phyloP scores from a whole-genome alignment of 2,797 vertebrate species.

The Mionectes olivaceus region DNA sequence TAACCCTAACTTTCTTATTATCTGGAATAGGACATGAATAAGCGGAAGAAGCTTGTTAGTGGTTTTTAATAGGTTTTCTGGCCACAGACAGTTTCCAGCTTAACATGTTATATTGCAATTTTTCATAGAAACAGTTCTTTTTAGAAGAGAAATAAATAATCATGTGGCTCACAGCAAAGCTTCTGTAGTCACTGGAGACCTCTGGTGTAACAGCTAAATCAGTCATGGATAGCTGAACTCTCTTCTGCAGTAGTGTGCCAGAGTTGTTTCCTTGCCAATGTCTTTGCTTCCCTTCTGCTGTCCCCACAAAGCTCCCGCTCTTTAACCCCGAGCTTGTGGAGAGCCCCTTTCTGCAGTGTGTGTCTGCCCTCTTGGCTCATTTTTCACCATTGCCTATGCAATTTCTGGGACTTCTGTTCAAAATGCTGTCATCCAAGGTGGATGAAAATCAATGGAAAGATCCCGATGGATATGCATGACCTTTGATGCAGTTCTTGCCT shows the following conservation, averaged over 20 bases:
- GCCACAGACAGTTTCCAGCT: neutral
- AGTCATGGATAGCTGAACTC: conserved; percentile 43
- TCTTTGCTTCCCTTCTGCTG: conserved; percentile 11
- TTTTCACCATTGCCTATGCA: neutral
- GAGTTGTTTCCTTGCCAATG: conserved; percentile 28
- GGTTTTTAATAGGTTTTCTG: conserved; percentile 40
- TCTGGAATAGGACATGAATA: neutral
- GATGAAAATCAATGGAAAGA: neutral
- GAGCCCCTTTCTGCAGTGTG: neutral
- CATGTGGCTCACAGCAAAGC: conserved; percentile 13
- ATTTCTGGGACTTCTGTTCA: neutral
- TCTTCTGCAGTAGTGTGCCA: conserved; percentile 9
- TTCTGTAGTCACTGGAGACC: conserved; percentile 33
- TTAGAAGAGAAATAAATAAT: conserved; percentile 42
- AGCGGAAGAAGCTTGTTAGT: conserved; percentile 21
- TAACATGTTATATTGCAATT: conserved; percentile 20
- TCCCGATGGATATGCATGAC: neutral
- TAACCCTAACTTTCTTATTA: conserved; percentile 37
- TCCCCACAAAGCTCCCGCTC: neutral
- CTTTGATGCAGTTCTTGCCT: neutral
- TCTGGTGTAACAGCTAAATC: conserved; percentile 47
- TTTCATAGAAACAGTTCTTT: conserved; percentile 43
- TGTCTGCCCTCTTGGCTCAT: neutral
- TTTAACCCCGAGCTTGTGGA: neutral
- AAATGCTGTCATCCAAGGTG: neutral